A percentile compares a stretch with the other conserved stretches of the same genome.
Conservation (phyloP, 2,113 vertebrate genomes). For the Macquaria ambigua region DNA sequence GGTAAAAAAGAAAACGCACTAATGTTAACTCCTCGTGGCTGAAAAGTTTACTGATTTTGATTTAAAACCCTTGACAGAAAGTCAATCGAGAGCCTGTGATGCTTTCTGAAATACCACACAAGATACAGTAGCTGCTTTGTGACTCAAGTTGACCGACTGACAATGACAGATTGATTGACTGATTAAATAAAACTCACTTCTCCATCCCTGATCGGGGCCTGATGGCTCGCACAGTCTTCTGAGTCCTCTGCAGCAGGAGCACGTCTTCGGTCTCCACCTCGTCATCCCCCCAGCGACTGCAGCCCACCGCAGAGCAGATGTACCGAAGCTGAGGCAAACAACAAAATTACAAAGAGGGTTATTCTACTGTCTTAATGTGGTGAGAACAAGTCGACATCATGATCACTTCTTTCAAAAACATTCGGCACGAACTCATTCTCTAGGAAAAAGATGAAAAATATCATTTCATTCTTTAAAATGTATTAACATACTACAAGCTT, state of each 20-base stretch:
- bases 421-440: not conserved
- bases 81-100: not conserved
- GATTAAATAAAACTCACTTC: slow-evolving; percentile 87
- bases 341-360: not conserved
- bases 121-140: not conserved
- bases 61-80: slow-evolving; percentile 15
- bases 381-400: not conserved
- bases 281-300: slow-evolving; percentile 92
- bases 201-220: slow-evolving; percentile 94
- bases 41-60: not conserved
- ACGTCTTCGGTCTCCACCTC: slow-evolving; percentile 91
- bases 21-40: not conserved
- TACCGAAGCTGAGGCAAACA: slow-evolving; percentile 89
- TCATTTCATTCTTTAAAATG: not conserved
- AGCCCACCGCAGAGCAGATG: slow-evolving; percentile 95
- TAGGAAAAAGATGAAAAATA: rapidly evolving
- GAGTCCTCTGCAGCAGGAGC: slow-evolving; percentile 93
- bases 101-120: not conserved
- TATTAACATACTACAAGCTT: not conserved
- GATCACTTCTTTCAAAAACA: not conserved
- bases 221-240: slow-evolving; percentile 97
- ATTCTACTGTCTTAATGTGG: not conserved
- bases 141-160: not conserved
- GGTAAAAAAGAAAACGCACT: not conserved
- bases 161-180: not conserved